Conservation (phyloP, 2,797 vertebrate genomes). For the Carcharodon carcharias region DNA sequence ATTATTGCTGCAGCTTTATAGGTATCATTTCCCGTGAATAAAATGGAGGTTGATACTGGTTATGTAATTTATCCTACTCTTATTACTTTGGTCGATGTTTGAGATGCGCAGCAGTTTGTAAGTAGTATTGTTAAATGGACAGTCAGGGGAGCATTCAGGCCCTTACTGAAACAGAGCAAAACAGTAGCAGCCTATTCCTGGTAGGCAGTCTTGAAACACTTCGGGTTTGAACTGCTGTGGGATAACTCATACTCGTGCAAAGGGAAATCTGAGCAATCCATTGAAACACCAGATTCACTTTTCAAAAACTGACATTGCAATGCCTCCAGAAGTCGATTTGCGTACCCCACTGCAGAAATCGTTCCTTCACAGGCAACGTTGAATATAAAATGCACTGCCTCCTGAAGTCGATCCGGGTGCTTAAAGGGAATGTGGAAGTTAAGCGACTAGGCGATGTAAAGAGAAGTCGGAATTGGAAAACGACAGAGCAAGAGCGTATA, state of each 20-base stretch:
- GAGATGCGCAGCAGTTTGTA: background rate
- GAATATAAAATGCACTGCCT: background rate
- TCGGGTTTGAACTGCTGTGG: background rate
- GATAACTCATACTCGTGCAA: too few species aligned
- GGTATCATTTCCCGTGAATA: background rate
- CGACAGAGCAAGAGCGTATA: background rate
- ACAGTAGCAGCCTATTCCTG: background rate
- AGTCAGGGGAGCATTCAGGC: background rate
- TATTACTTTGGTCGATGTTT: background rate
- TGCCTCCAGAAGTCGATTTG: background rate
- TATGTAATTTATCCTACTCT: background rate
- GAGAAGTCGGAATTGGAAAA: background rate
- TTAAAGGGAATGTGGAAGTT: background rate
- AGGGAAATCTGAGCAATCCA: background rate
- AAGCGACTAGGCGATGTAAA: background rate
- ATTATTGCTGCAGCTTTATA: background rate
- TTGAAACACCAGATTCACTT: background rate
- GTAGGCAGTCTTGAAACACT: too few species aligned
- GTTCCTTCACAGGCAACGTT: background rate
- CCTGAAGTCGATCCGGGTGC: background rate
- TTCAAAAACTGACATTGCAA: background rate
- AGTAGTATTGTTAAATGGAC: background rate
- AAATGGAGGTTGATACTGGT: background rate
- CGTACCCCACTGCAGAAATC: background rate
- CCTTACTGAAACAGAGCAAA: too few species aligned